Base-by-base conservation (phyloP, 1,140 invertebrate genomes). In the Diorhabda sublineata region DNA sequence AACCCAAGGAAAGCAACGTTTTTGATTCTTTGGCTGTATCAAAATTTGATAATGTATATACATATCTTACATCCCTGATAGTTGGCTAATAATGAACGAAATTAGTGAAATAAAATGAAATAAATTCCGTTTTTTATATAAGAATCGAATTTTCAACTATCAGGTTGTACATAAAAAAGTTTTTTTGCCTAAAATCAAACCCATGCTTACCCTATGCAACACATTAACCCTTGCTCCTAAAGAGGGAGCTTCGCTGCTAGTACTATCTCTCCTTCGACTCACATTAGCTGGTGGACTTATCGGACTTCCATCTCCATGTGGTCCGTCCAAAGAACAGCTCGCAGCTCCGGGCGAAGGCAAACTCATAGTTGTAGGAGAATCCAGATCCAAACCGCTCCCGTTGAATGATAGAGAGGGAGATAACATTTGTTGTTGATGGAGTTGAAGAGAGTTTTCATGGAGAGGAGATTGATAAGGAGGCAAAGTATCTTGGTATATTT, bases 141-240 rank as follows among this genome's bases (percentile, higher is more conserved):
- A 26, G 26, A 26, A 26, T 26, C 26, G 26, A 26, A 26, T 26
- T 26, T 26, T 26, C 26, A 26, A 26, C 26, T 26, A 26, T 26
- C 26, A 26, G 26, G 26, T 26, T 58, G 4, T 58, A 58, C 57
- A 42, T 61, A 61, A 61, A 61, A 61, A 61, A 42, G 59, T 61
- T 42, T 58, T 43, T 64, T 64, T 64, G 63, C 63, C 63, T 45
- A 73, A 71, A 71, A 79, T 79, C 77, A 77, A 75, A 58, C 69
- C 78, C 67, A 76, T 84, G 85, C 90, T 93, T 91, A 95, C 92
- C 89, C 92, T 89, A 84, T 93, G 91, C 77, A 94, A 87, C 81
- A 91, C 87, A 84, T 89, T 88, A 79, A 92, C 87, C 84, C 92
- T 90, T 84, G 87, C 86, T 83, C 90, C 77, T 63, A 79, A 71